Evolutionary conservation across 2,888 invertebrate genomes (phyloP), one percentile per base, ranked within the genome.

Genomic region (Sinotaia quadrata): DNA sequence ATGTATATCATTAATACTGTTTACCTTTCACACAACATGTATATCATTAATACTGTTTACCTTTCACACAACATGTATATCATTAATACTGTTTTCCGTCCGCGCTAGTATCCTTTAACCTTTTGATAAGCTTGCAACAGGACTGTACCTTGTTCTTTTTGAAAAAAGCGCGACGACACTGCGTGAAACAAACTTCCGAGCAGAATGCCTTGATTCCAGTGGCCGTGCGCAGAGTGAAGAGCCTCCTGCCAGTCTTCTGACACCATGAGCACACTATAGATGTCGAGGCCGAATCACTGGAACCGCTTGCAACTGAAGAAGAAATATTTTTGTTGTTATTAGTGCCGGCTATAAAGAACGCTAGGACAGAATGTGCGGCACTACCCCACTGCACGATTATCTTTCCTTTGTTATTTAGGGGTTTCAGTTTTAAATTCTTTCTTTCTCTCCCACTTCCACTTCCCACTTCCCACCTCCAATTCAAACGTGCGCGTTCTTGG

Each of bases 141-240:
- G n/a, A 8, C 18, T 18, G 8, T 41, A 72, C 89, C 68, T 95
- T 94, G 75, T 94, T 95, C 77, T 94, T 92, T 89, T 96, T 96
- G 89, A 96, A 96, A 78, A 94, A 94, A 1, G 96, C 95, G 29
- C 95, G 91, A 52, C 95, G 91, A 49, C 95, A 95, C 85, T 95
- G 95, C 15, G 94, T 93, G 89, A 96, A 96, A 87, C 96, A 96
- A 47, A 95, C 91, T 88, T 96, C 96, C 0, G 95, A 95, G 85
- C 96, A 96, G 87, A 94, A 94, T 1, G 87, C 87, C 74, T 87
- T 87, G 41, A 78, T 77, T 7, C 86, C 87, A 34, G 81, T 84
- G 1, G 83, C 75, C 1, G 83, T 84, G 60, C 84, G 82, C 56
- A 88, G 69, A 4, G 86, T 85, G 72, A 87, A 86, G 52, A 84